Evolutionary conservation across 2,113 vertebrate genomes (phyloP), one percentile per base, ranked within the genome.

Genomic region (Nipponia nippon): DNA sequence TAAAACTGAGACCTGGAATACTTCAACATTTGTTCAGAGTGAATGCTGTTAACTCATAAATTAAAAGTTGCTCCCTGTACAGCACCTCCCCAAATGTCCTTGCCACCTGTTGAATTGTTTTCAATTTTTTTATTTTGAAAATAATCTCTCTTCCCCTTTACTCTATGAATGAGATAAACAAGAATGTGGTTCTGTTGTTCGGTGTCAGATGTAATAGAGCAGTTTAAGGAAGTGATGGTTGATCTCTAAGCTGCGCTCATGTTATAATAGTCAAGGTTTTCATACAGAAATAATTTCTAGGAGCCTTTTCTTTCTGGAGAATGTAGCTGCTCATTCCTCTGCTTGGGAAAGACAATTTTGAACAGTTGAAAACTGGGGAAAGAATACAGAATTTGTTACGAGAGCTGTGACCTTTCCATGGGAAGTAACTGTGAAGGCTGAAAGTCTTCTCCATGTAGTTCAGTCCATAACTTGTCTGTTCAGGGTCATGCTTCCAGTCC

Each of bases 101-200:
- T 79, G 46, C 18, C 49, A 89, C 66, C 70, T 91, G 66, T 38
- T 90, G 63, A 87, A 50, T 85, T 42, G 44, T 84, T 92, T 87
- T 34, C 32, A 44, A 0, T 52, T 82, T 78, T 78, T 76, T 11
- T 73, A 0, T 65, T 72, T 86, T 49, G 55, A 49, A 93, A 77
- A 49, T 22, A 15, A n/a, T 36, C n/a, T 49, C 22, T 89, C 25
- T 91, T 94, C 49, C 32, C 19, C 25, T 62, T 86, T 83, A 12
- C 27, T 72, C 27, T 3, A 2, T 80, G 65, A 80, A 32, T 20
- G 55, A 87, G 63, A 42, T 23, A 13, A 77, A 56, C 36, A 30
- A 70, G 55, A 61, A 26, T 6, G 42, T 34, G 78, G 16, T 81
- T 92, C 44, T 66, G 26, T 49, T 84, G 4, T 25, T 44, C 1